Evolutionary conservation across 2,797 vertebrate genomes (phyloP).

Genomic region (Bufotes viridis): DNA sequence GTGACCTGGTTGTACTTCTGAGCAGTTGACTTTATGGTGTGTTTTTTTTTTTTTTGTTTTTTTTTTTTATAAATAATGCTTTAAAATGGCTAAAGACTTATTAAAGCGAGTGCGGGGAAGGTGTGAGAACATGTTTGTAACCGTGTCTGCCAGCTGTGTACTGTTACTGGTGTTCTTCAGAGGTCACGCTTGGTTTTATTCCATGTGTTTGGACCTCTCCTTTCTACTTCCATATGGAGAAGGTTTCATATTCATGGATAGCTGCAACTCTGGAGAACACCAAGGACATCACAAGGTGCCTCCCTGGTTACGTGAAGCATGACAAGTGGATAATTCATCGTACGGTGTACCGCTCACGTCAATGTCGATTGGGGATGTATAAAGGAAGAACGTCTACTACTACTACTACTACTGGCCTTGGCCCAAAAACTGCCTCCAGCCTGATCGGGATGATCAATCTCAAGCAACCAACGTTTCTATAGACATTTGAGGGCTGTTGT

Average conservation of each 20-base stretch:
- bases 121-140: not conserved
- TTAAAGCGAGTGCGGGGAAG: not conserved
- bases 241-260: not conserved
- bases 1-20: not conserved
- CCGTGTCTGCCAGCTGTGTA: not conserved
- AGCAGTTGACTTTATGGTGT: not conserved
- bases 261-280: not conserved
- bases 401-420: too few species aligned
- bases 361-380: too few species aligned
- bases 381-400: too few species aligned
- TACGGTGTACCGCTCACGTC: too few species aligned
- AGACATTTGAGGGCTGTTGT: too few species aligned
- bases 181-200: not conserved
- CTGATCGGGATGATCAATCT: too few species aligned
- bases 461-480: too few species aligned
- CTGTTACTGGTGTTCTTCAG: not conserved
- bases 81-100: constrained; percentile 8
- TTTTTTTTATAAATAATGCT: not conserved
- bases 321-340: too few species aligned
- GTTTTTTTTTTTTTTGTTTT: not conserved
- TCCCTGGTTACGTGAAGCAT: too few species aligned
- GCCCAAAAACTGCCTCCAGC: too few species aligned
- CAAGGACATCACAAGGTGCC: not conserved
- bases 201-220: not conserved
- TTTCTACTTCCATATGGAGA: not conserved